A percentile compares a stretch with the other conserved stretches of the same genome.
These are phyloP conservation scores for Phataginus tricuspis DNA, from an alignment of 2,797 vertebrate genomes.

Conservation along the genomic window DNA sequence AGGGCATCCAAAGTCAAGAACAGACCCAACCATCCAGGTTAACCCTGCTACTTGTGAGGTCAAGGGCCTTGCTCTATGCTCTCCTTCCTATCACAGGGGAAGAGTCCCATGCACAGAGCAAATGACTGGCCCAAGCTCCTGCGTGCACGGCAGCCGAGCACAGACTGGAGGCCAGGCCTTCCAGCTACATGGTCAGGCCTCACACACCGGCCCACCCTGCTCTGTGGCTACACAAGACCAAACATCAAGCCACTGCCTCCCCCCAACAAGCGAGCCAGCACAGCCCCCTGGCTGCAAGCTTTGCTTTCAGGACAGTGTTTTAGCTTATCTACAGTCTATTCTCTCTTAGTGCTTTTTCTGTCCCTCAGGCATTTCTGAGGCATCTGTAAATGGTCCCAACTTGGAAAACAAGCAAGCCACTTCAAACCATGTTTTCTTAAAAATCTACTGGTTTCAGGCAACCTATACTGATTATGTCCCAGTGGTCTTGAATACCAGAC, in stretches of 20 bases:
- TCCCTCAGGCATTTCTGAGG: background rate
- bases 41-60: background rate
- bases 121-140: background rate
- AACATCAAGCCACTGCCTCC: background rate
- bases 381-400: background rate
- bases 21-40: background rate
- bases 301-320: background rate
- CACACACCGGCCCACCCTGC: background rate
- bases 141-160: rapidly evolving
- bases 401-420: background rate
- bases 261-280: background rate
- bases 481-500: background rate
- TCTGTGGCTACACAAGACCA: background rate
- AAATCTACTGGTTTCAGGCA: background rate
- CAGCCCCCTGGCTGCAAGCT: background rate
- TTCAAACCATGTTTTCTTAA: slow-evolving; percentile 1
- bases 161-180: background rate
- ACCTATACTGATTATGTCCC: background rate
- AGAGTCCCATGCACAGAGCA: rapidly evolving
- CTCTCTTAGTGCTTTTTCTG: background rate
- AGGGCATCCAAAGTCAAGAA: background rate
- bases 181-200: background rate
- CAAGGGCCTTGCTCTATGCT: background rate
- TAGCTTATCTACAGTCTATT: background rate
- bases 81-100: rapidly evolving